Percentiles rank a stretch among this genome's conserved stretches.
Conservation (phyloP, 1,140 invertebrate species). For the Tenebrio molitor region DNA sequence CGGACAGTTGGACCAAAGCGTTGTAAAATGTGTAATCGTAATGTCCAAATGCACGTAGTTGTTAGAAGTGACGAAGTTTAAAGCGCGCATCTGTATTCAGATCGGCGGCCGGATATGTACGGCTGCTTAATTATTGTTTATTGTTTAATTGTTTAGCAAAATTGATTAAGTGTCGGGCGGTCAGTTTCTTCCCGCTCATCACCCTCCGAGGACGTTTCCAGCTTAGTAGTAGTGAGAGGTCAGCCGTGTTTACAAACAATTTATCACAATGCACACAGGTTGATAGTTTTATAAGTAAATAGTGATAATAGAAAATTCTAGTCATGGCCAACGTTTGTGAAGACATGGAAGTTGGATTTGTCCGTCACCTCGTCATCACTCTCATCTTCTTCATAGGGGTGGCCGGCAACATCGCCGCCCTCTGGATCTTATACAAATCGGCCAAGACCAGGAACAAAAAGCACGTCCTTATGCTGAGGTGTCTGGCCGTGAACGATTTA, state of each 20-base stretch:
- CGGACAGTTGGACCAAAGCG: too few species aligned
- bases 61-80: constrained; percentile 14
- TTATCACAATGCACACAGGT: constrained; percentile 41
- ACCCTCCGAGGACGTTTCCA: constrained; percentile 11
- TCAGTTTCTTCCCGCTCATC: constrained; percentile 8
- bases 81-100: constrained; percentile 20
- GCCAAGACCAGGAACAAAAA: constrained; percentile 80
- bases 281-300: constrained; percentile 40
- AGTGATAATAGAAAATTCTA: constrained; percentile 33
- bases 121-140: constrained; percentile 31
- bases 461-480: constrained; percentile 84
- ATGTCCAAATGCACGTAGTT: not conserved
- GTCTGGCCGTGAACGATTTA: constrained; percentile 84
- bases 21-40: constrained; percentile 7
- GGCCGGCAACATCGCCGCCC: constrained; percentile 72
- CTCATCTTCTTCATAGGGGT: constrained; percentile 72
- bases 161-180: constrained; percentile 18
- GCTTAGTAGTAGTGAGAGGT: constrained; percentile 16
- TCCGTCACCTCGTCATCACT: constrained; percentile 11
- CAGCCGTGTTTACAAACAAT: constrained; percentile 38
- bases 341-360: constrained; percentile 24
- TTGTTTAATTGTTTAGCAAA: constrained; percentile 32
- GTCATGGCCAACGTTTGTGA: constrained; percentile 37
- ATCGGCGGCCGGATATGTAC: constrained; percentile 13
- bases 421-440: constrained; percentile 72